phyloP scores from a whole-genome alignment of 2,113 vertebrate genomes.

The Argyrosomus japonicus region DNA sequence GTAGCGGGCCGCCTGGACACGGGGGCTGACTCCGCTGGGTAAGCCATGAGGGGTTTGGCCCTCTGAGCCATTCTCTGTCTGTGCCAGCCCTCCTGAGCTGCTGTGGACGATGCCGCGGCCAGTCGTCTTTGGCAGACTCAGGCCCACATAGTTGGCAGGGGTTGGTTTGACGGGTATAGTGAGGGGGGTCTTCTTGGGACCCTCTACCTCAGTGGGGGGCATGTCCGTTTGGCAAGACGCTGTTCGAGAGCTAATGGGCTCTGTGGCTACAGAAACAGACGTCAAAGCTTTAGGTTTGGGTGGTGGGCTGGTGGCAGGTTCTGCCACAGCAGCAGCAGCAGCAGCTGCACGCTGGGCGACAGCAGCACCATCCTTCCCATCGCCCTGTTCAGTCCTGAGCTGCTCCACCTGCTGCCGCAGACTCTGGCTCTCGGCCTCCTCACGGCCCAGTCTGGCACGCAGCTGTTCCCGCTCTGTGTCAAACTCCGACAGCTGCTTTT shows the following conservation, averaged over 20 bases:
- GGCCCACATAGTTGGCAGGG: conserved; percentile 82
- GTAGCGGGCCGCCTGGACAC: conserved; percentile 95
- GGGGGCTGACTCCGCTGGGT: conserved; percentile 90
- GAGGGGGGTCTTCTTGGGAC: conserved; percentile 89
- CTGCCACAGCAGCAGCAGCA: conserved; percentile 70
- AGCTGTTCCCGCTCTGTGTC: conserved; percentile 96
- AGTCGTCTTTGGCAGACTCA: conserved; percentile 86
- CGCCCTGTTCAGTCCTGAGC: conserved; percentile 88
- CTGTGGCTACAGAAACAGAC: conserved; percentile 90
- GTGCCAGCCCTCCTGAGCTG: conserved; percentile 81
- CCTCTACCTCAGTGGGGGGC: conserved; percentile 83
- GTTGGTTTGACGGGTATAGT: conserved; percentile 89
- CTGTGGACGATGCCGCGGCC: conserved; percentile 87
- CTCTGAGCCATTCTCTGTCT: conserved; percentile 91
- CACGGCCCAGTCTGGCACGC: conserved; percentile 92
- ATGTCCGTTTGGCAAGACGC: conserved; percentile 91
- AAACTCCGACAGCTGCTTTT: conserved; percentile 96
- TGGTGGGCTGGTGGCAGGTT: conserved; percentile 75
- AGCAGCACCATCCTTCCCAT: conserved; percentile 80
- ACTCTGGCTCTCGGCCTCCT: conserved; percentile 92
- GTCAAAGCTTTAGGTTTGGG: conserved; percentile 82
- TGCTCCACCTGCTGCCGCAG: conserved; percentile 93
- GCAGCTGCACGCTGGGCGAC: conserved; percentile 75
- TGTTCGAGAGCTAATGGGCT: conserved; percentile 83
- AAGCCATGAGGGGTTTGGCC: conserved; percentile 72